Percentiles rank a stretch among this genome's conserved stretches.
phyloP scores from a whole-genome alignment of 2,113 vertebrate species.

The Sander lucioperca region DNA sequence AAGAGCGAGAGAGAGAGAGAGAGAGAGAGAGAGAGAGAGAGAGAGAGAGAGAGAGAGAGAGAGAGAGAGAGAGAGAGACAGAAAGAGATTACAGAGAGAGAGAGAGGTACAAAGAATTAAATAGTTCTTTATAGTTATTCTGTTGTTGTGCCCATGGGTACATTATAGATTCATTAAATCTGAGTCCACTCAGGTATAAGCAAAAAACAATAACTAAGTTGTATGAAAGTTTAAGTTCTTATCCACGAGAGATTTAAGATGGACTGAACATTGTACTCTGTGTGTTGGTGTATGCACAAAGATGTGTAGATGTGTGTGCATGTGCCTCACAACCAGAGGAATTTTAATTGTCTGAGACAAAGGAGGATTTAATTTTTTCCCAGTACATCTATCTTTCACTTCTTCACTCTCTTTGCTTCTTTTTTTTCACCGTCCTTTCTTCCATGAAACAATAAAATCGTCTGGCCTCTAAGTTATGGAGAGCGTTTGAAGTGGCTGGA shows the following conservation, averaged over 20 bases:
- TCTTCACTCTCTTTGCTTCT: conserved; percentile 69
- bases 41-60: not conserved
- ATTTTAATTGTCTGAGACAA: conserved; percentile 84
- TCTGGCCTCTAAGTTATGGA: conserved; percentile 92
- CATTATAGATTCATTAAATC: not conserved
- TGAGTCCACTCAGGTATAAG: not conserved
- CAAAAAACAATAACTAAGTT: not conserved
- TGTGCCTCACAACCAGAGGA: conserved; percentile 56
- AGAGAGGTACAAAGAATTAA: not conserved
- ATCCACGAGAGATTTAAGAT: conserved; percentile 36
- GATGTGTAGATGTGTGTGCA: conserved; percentile 17
- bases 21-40: not conserved
- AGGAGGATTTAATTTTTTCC: conserved; percentile 76
- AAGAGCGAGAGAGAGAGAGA: not conserved
- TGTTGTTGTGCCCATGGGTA: not conserved
- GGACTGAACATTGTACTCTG: not conserved
- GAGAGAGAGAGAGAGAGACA: no score
- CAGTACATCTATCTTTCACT: conserved; percentile 84
- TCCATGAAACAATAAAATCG: conserved; percentile 91
- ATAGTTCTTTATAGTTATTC: not conserved
- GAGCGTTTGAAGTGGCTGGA: conserved; percentile 93
- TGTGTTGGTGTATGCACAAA: not conserved
- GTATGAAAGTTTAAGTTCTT: conserved; percentile 35
- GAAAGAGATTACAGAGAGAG: not conserved
- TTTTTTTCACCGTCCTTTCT: conserved; percentile 82